Evolutionary conservation across 1,140 invertebrate species (phyloP).

Genomic region (Drosophila novamexicana): DNA sequence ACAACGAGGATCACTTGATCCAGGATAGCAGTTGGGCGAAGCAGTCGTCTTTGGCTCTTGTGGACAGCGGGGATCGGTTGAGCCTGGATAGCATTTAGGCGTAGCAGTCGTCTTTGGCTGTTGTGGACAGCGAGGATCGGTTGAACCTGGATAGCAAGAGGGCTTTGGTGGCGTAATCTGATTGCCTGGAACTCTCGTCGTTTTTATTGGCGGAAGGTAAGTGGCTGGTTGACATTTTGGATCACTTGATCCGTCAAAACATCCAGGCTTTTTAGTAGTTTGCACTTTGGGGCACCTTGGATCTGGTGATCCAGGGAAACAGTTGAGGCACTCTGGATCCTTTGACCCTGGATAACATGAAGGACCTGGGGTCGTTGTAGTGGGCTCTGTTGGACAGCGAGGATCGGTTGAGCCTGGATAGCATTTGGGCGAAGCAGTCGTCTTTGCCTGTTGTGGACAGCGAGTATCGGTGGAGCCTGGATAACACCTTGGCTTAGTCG

Average conservation of each 20-base stretch:
- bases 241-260: conserved; percentile 33
- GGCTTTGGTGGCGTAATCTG: conserved; percentile 20
- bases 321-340: conserved; percentile 34
- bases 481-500: conserved; percentile 59
- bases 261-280: conserved; percentile 69
- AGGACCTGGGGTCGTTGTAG: conserved; percentile 44
- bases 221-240: conserved; percentile 46
- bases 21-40: background rate
- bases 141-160: conserved; percentile 37
- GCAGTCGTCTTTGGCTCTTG: conserved; percentile 27
- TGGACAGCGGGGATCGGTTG: conserved; percentile 79
- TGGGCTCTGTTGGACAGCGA: conserved; percentile 27
- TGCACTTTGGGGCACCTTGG: conserved; percentile 82
- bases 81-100: conserved; percentile 37
- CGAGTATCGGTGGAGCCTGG: conserved; percentile 48
- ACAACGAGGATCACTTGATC: background rate
- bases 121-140: conserved; percentile 28
- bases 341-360: conserved; percentile 49
- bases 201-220: conserved; percentile 36
- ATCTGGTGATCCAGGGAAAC: conserved; percentile 75
- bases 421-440: conserved; percentile 63
- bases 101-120: conserved; percentile 5
- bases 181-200: conserved; percentile 48
- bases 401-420: conserved; percentile 83
- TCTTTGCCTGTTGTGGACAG: conserved; percentile 37